Conservation (phyloP, 2,888 invertebrate species). For the Acanthoscelides obtectus region DNA sequence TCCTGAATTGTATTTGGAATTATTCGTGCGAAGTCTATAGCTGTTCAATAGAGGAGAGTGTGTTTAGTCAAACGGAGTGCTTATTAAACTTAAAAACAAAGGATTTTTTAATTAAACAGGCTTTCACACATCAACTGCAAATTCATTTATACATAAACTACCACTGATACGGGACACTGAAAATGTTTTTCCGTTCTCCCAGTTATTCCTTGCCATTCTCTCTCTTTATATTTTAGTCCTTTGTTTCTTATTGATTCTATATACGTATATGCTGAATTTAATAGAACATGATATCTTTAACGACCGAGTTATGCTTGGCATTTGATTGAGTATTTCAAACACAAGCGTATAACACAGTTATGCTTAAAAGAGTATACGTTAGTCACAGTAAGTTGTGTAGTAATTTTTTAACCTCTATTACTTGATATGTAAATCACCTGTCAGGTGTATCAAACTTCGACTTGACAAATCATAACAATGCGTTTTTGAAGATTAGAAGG, state of each 20-base stretch:
- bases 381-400: too few relatives aligned
- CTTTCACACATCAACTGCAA: conserved; percentile 49
- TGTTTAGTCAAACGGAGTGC: conserved; percentile 42
- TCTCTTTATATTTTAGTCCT: conserved; percentile 28
- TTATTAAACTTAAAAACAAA: conserved; percentile 49
- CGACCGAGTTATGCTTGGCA: neutral
- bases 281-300: neutral
- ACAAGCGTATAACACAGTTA: too few relatives aligned
- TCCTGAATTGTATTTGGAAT: conserved; percentile 41
- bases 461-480: too few relatives aligned
- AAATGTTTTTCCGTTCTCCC: conserved; percentile 29
- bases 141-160: conserved; percentile 47
- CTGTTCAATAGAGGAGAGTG: conserved; percentile 36
- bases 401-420: too few relatives aligned
- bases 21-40: conserved; percentile 41
- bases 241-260: conserved; percentile 32
- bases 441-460: too few relatives aligned
- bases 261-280: conserved; percentile 14
- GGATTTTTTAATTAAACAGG: conserved; percentile 49
- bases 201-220: conserved; percentile 23
- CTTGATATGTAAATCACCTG: too few relatives aligned
- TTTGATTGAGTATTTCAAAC: neutral
- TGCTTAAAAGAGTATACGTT: too few relatives aligned
- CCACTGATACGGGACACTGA: conserved; percentile 44
- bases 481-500: too few relatives aligned